Percentiles rank a stretch among this genome's conserved stretches.
Evolutionary conservation across 2,888 invertebrate species (phyloP).

Genomic region (Phaonia tiefii): DNA sequence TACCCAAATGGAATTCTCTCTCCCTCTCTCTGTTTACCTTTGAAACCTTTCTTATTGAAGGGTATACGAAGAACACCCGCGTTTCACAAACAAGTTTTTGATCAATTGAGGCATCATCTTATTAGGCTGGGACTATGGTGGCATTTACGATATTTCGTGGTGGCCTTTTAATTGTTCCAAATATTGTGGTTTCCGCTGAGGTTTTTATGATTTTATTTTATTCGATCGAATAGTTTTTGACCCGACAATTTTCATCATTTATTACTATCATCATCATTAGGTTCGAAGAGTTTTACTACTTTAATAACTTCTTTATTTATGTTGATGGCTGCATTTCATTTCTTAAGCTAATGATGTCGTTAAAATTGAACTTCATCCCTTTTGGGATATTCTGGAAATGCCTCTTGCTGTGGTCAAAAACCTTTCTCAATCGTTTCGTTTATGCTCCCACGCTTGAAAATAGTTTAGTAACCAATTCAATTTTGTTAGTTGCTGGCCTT

Average conservation of each 20-base stretch:
- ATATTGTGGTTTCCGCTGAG: conserved; percentile 66
- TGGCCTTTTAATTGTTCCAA: conserved; percentile 54
- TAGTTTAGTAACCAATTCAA: neutral
- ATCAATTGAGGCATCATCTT: conserved; percentile 3
- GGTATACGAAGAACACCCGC: conserved; percentile 5
- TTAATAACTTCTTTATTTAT: conserved; percentile 22
- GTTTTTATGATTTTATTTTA: conserved; percentile 40
- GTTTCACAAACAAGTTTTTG: conserved; percentile 22
- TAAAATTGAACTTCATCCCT: conserved; percentile 9
- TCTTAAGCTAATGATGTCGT: conserved; percentile 28
- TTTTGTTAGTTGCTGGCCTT: conserved; percentile 26
- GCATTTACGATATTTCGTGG: conserved; percentile 35
- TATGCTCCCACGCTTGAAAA: conserved; percentile 49
- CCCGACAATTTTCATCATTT: conserved; percentile 11
- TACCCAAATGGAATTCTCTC: neutral
- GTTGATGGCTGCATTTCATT: conserved; percentile 11
- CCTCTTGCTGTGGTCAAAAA: conserved; percentile 25
- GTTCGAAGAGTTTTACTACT: conserved; percentile 24
- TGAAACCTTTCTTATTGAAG: conserved; percentile 22
- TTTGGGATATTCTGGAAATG: conserved; percentile 3
- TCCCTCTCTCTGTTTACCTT: too few relatives aligned
- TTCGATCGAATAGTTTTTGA: neutral
- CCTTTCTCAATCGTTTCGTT: neutral
- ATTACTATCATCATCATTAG: conserved; percentile 27
- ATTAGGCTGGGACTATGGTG: conserved; percentile 40